Percentiles rank a stretch among this genome's conserved stretches.
Conservation (phyloP, 2,113 vertebrate species). For the Vulpes ferrilata region DNA sequence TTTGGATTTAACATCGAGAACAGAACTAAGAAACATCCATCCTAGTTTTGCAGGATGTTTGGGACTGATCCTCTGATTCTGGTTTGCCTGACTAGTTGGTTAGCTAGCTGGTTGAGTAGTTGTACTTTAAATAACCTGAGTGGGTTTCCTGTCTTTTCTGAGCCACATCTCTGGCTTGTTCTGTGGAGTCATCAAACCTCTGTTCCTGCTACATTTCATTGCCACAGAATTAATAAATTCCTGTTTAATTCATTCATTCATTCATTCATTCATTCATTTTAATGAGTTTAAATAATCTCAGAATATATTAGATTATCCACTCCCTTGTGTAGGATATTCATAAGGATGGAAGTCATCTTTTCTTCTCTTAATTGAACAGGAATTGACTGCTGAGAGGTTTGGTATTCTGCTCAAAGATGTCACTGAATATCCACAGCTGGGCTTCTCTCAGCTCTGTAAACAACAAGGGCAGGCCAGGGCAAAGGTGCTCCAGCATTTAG, state of each 20-base stretch:
- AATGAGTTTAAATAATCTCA: constrained; percentile 77
- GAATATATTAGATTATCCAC: constrained; percentile 59
- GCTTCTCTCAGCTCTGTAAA: not conserved
- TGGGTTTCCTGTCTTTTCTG: not conserved
- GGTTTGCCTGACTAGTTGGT: not conserved
- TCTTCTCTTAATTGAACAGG: constrained; percentile 46
- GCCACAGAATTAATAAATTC: constrained; percentile 52
- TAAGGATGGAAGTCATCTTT: not conserved
- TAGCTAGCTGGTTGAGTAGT: not conserved
- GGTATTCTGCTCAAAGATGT: constrained; percentile 44
- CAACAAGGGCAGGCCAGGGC: not conserved
- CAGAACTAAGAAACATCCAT: not conserved
- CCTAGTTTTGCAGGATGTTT: rapidly evolving
- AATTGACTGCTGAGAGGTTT: not conserved
- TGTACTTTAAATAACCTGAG: not conserved
- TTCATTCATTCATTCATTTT: constrained; percentile 42
- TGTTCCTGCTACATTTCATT: constrained; percentile 47
- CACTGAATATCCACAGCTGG: constrained; percentile 48
- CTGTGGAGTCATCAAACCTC: not conserved
- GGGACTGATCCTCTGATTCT: not conserved
- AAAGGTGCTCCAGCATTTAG: not conserved
- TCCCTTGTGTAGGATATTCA: constrained; percentile 64
- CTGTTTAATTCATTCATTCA: not conserved
- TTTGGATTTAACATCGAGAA: not conserved
- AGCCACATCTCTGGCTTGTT: not conserved